phyloP scores from a whole-genome alignment of 2,113 vertebrate genomes.

The Lipophrys pholis region DNA sequence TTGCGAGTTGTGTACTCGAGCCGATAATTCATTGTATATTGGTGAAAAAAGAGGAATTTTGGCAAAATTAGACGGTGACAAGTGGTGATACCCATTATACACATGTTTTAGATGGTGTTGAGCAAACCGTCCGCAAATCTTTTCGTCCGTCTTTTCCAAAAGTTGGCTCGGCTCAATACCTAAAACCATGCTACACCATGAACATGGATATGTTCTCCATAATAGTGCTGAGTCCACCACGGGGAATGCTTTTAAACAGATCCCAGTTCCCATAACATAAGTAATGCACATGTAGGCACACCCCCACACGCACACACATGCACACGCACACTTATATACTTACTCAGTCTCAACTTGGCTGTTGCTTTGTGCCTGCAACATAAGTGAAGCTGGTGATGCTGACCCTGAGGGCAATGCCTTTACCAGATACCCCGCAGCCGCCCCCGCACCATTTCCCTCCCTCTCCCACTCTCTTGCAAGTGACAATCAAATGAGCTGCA shows the following conservation, averaged over 20 bases:
- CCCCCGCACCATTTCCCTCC: not conserved
- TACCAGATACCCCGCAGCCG: conserved; percentile 66
- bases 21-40: too few relatives aligned
- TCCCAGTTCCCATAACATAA: conserved; percentile 1
- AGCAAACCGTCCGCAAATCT: too few relatives aligned
- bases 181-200: not conserved
- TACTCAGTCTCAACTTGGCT: conserved; percentile 41
- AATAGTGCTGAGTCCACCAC: not conserved
- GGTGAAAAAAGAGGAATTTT: too few relatives aligned
- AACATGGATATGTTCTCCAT: not conserved
- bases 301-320: conserved; percentile 37
- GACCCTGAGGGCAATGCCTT: conserved; percentile 78
- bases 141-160: too few relatives aligned
- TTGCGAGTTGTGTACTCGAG: too few relatives aligned
- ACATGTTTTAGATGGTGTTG: too few relatives aligned
- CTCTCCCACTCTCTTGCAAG: conserved; percentile 19
- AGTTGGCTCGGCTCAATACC: too few relatives aligned
- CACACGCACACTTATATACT: conserved; percentile 27
- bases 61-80: too few relatives aligned
- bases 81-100: too few relatives aligned
- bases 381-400: conserved; percentile 54
- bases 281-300: conserved; percentile 34
- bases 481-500: conserved; percentile 65
- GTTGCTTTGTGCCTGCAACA: conserved; percentile 28
- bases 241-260: not conserved